Evolutionary conservation across 2,113 vertebrate species (phyloP).

Genomic region (Erinaceus europaeus): DNA sequence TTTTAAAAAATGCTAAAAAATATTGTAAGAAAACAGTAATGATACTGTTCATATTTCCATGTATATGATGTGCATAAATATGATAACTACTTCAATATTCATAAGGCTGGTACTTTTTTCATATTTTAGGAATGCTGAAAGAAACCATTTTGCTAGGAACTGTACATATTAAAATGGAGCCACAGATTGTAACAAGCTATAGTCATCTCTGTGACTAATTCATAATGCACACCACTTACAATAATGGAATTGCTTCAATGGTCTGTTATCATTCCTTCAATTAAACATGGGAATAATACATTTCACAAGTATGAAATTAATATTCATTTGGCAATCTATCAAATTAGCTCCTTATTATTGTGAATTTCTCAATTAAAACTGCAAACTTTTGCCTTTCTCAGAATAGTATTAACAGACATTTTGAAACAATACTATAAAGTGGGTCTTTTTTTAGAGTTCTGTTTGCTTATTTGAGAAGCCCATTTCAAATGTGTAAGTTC

Average conservation of each 20-base stretch:
- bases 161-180: constrained; percentile 39
- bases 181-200: constrained; percentile 27
- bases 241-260: constrained; percentile 51
- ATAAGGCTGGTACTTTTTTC: background rate
- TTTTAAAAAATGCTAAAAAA: no score
- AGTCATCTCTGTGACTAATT: constrained; percentile 44
- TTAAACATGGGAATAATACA: constrained; percentile 75
- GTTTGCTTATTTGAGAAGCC: constrained; percentile 29
- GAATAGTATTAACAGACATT: constrained; percentile 69
- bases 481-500: background rate
- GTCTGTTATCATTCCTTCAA: constrained; percentile 74
- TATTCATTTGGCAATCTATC: constrained; percentile 79
- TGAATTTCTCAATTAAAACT: constrained; percentile 78
- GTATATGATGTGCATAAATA: background rate
- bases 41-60: background rate
- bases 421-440: constrained; percentile 10
- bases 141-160: constrained; percentile 6
- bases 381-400: constrained; percentile 67
- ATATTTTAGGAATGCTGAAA: constrained; percentile 15
- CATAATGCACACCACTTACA: constrained; percentile 47
- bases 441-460: no score
- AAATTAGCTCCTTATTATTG: constrained; percentile 74
- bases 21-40: background rate
- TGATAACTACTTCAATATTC: background rate
- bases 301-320: constrained; percentile 78